These are phyloP conservation scores for Lichenostomus cassidix DNA, from an alignment of 2,113 vertebrate genomes.

Conservation along the genomic window DNA sequence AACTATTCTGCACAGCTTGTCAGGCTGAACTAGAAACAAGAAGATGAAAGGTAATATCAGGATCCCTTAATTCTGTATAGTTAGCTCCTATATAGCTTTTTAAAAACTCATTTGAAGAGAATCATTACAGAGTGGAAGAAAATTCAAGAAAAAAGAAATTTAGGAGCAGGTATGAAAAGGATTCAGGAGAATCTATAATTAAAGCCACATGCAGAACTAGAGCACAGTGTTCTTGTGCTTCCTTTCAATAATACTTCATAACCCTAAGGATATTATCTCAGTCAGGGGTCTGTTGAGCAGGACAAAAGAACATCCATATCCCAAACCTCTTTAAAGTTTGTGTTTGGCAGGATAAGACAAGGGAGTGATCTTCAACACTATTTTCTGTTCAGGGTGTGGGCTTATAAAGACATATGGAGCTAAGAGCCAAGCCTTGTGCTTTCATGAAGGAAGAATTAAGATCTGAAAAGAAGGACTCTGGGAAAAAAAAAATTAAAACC, in stretches of 20 bases:
- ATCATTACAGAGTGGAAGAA: background rate
- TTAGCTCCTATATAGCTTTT: background rate
- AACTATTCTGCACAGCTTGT: background rate
- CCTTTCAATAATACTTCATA: constrained; percentile 54
- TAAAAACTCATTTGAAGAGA: background rate
- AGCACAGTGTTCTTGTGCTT: constrained; percentile 18
- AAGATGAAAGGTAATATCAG: background rate
- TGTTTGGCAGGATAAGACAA: constrained; percentile 33
- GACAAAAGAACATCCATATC: constrained; percentile 42
- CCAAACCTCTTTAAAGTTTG: constrained; percentile 54
- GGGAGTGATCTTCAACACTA: constrained; percentile 13
- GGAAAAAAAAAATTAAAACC: background rate
- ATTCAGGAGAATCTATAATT: constrained; percentile 42
- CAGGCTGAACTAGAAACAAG: background rate
- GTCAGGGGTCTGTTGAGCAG: constrained; percentile 30
- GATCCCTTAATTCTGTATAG: background rate
- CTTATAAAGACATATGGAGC: background rate
- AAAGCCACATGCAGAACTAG: constrained; percentile 47
- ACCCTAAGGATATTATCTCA: constrained; percentile 55
- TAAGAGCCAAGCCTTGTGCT: constrained; percentile 10
- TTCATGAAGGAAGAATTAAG: constrained; percentile 24
- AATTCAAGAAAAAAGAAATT: background rate
- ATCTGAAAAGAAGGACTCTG: background rate
- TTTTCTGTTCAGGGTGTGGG: constrained; percentile 46
- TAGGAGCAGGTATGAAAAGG: constrained; percentile 38